Percentiles rank a stretch among this genome's conserved stretches.
These are phyloP conservation scores for Hanleya hanleyi DNA, from an alignment of 2,888 invertebrate species.

Conservation along the genomic window DNA sequence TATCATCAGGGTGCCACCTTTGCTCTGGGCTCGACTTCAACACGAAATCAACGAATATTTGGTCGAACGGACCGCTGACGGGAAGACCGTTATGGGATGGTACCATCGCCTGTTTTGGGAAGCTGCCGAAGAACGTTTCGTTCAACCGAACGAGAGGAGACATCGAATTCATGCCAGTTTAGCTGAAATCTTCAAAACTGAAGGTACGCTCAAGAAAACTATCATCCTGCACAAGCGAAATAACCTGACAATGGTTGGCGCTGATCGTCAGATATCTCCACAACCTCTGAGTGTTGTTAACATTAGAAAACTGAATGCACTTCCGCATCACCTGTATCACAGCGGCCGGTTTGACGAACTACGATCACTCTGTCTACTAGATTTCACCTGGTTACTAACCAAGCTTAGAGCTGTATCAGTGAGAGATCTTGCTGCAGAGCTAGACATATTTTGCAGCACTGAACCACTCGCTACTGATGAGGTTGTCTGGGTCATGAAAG, in stretches of 20 bases:
- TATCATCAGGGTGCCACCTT: constrained; percentile 47
- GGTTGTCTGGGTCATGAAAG: constrained; percentile 80
- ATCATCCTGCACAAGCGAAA: constrained; percentile 32
- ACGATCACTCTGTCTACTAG: constrained; percentile 94
- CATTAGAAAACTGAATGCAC: constrained; percentile 32
- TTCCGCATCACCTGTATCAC: constrained; percentile 41
- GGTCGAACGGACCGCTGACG: constrained; percentile 50
- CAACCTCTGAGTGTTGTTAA: constrained; percentile 30
- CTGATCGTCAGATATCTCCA: constrained; percentile 36
- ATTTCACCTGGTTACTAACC: constrained; percentile 97
- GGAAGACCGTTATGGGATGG: constrained; percentile 59
- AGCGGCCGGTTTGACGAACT: constrained; percentile 83
- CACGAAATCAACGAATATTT: constrained; percentile 52
- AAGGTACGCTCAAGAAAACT: constrained; percentile 29
- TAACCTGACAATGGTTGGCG: constrained; percentile 30
- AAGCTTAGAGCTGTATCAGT: constrained; percentile 91
- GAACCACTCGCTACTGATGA: constrained; percentile 73
- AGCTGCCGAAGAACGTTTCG: constrained; percentile 47
- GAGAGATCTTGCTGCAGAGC: neutral
- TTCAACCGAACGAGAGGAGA: neutral
- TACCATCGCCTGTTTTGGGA: constrained; percentile 57
- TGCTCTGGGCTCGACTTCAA: constrained; percentile 51
- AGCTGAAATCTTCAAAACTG: constrained; percentile 32
- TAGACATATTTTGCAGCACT: neutral
- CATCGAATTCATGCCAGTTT: constrained; percentile 22